A percentile compares a stretch with the other conserved stretches of the same genome.
These are phyloP conservation scores for Hydropsyche betteni DNA, from an alignment of 2,888 invertebrate genomes.

Conservation along the genomic window DNA sequence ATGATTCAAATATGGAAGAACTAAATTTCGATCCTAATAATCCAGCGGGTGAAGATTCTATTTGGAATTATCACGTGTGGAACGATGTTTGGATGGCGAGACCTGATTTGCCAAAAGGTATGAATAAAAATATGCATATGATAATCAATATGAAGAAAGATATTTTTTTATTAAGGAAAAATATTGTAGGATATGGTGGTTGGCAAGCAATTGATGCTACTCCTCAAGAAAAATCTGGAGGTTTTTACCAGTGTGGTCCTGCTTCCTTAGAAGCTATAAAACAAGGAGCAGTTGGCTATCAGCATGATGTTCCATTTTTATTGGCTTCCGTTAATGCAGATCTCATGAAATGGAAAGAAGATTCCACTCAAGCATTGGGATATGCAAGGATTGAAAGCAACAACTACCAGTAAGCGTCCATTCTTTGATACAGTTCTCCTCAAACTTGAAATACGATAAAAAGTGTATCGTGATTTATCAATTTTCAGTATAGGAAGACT, in stretches of 20 bases:
- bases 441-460: too few relatives aligned
- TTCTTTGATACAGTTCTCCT: not conserved
- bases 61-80: slow-evolving; percentile 93
- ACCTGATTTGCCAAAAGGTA: slow-evolving; percentile 75
- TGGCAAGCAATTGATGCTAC: slow-evolving; percentile 91
- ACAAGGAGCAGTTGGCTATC: slow-evolving; percentile 77
- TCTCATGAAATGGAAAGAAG: slow-evolving; percentile 79
- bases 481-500: slow-evolving; percentile 74
- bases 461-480: not conserved
- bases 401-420: slow-evolving; percentile 73
- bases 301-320: slow-evolving; percentile 81
- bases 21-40: slow-evolving; percentile 74
- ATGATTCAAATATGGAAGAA: slow-evolving; percentile 72
- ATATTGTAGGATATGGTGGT: slow-evolving; percentile 75
- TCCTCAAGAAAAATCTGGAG: slow-evolving; percentile 81
- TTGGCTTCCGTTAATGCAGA: slow-evolving; percentile 87
- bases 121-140: slow-evolving; percentile 33
- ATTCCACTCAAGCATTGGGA: slow-evolving; percentile 70
- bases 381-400: slow-evolving; percentile 75
- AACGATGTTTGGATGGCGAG: slow-evolving; percentile 88
- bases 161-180: not conserved
- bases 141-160: slow-evolving; percentile 1
- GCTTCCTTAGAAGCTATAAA: slow-evolving; percentile 80
- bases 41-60: slow-evolving; percentile 74
- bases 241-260: slow-evolving; percentile 80